Base-by-base conservation (phyloP, 2,113 vertebrate genomes). In the Atractosteus spatula region DNA sequence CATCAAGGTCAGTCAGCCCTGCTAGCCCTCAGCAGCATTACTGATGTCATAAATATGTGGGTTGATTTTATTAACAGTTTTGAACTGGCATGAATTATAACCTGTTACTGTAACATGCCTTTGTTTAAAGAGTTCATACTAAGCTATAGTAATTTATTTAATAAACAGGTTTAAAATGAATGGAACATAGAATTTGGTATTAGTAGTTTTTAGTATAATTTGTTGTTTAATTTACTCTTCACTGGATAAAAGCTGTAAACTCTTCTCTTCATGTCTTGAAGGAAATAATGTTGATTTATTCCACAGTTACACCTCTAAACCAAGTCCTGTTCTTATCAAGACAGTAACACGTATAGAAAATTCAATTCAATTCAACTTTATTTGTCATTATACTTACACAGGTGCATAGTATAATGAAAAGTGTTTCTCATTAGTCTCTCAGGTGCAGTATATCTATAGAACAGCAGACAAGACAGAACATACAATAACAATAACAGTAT, bases 1-100 rank as follows among this genome's bases (percentile, higher is more conserved):
- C 84, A 89, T 89, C 91, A 92, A 94, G 94, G 95, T 97, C 91
- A 89, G 80, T 72, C 78, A 88, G 86, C 88, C 86, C 89, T 85
- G 29, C 86, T 76, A 86, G 86, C 83, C 74, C 74, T 79, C 81
- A 81, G 82, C 82, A 65, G 71, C 75, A 76, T 83, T 71, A 80
- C 81, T 83, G 80, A 79, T 79, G 81, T 81, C 81, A 69, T 79
- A 77, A 80, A 89, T 84, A 62, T 55, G 63, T 16, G 74, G 76
- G 79, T 85, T 82, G 83, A 81, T 92, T 90, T 92, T 86, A 92
- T 89, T 85, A 83, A 78, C 71, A 41, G 75, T 61, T 87, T 84
- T 80, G 51, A 2, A 14, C 74, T 42, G 66, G 75, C 72, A 51
- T 82, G 62, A 81, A 87, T 82, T 66, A 71, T 82, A 77, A 75